Evolutionary conservation across 2,797 vertebrate species (phyloP).

Genomic region (Spondyliosoma cantharus): DNA sequence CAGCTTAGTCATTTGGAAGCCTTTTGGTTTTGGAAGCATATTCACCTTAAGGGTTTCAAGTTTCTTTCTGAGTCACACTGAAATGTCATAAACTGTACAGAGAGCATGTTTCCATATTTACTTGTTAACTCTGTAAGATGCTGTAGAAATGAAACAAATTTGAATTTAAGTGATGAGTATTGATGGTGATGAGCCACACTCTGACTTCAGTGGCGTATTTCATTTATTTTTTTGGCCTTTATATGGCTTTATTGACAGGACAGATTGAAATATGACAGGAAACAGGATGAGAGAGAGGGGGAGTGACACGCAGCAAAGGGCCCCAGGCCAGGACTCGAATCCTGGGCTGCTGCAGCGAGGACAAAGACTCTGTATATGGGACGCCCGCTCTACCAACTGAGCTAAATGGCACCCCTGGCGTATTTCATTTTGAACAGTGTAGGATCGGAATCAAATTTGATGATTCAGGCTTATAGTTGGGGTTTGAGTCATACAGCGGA

Average conservation of each 20-base stretch:
- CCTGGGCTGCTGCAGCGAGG: too few relatives aligned
- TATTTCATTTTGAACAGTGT: not conserved
- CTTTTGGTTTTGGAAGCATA: not conserved
- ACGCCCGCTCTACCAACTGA: too few relatives aligned
- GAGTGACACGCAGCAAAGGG: too few relatives aligned
- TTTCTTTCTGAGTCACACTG: not conserved
- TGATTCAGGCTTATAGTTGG: conserved; percentile 57
- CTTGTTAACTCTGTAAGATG: not conserved
- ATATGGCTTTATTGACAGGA: too few relatives aligned
- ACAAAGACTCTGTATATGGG: too few relatives aligned
- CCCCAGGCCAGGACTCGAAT: too few relatives aligned
- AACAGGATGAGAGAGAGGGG: too few relatives aligned
- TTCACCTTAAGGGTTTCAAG: not conserved
- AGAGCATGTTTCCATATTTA: not conserved
- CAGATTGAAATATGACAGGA: too few relatives aligned
- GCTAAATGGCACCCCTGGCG: too few relatives aligned
- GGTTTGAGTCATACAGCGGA: conserved; percentile 57
- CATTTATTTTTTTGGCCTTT: too few relatives aligned
- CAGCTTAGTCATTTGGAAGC: not conserved
- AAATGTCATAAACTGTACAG: not conserved
- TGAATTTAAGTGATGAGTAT: not conserved
- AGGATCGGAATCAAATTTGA: conserved; percentile 17
- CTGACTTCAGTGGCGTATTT: not conserved
- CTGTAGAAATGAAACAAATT: not conserved
- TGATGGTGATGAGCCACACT: too few relatives aligned